These are phyloP conservation scores for Rhimphoctona megacephalus DNA, from an alignment of 2,888 invertebrate genomes.

Conservation along the genomic window DNA sequence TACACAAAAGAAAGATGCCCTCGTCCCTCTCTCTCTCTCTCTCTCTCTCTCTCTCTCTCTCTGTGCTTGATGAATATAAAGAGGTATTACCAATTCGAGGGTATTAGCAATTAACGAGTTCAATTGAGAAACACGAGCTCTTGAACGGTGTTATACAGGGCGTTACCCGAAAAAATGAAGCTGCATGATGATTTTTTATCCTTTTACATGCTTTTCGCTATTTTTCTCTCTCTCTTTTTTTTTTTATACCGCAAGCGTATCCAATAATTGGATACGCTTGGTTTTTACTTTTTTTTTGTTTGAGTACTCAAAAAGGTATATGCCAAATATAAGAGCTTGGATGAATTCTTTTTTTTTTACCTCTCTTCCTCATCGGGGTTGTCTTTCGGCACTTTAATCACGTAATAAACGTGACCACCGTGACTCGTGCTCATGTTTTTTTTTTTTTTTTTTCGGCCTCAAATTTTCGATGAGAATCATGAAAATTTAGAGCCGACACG, in stretches of 20 bases:
- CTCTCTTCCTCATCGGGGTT: slow-evolving; percentile 82
- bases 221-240: no score
- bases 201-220: no score
- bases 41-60: no score
- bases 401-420: slow-evolving; percentile 90
- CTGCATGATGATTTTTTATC: no score
- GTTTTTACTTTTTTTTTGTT: no score
- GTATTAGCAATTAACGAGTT: not conserved
- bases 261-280: no score
- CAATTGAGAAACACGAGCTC: slow-evolving; percentile 5
- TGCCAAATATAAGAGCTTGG: not conserved
- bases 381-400: slow-evolving; percentile 88
- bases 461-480: slow-evolving; percentile 42
- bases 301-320: no score
- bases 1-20: not conserved
- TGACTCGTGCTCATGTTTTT: slow-evolving; percentile 86
- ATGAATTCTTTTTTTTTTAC: slow-evolving; percentile 72
- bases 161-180: no score
- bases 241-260: no score
- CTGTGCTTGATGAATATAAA: not conserved
- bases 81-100: not conserved
- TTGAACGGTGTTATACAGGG: no score
- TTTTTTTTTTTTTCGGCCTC: not conserved
- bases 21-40: not conserved
- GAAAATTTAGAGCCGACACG: slow-evolving; percentile 40